These are phyloP conservation scores for Formicarius rufipectus DNA, from an alignment of 2,113 vertebrate genomes.

Conservation along the genomic window DNA sequence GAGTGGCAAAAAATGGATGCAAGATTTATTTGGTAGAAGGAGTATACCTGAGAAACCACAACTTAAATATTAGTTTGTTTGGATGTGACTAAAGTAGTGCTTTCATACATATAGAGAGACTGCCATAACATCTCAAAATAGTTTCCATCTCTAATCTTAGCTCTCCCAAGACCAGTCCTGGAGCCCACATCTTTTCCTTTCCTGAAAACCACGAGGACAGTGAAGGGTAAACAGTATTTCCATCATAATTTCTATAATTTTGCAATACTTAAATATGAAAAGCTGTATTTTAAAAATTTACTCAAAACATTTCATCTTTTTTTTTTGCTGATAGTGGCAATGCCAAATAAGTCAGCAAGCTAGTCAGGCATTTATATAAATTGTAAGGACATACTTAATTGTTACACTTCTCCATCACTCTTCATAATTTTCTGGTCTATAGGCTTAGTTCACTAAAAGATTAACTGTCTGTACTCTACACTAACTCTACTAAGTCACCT, in stretches of 20 bases:
- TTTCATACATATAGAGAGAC: neutral
- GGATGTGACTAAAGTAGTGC: neutral
- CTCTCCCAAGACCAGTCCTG: neutral
- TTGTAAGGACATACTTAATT: neutral
- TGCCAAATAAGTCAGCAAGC: neutral
- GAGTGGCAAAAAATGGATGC: neutral
- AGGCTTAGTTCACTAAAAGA: neutral
- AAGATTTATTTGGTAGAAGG: neutral
- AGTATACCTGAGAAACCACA: neutral
- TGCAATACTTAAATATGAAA: neutral
- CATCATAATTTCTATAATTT: neutral
- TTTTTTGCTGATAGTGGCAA: neutral
- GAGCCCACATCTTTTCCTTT: neutral
- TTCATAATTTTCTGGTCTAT: neutral
- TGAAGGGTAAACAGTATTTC: conserved; percentile 12
- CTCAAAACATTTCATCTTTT: neutral
- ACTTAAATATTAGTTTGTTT: neutral
- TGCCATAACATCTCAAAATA: neutral
- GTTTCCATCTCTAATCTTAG: conserved; percentile 11
- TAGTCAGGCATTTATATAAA: neutral
- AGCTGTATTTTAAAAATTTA: neutral
- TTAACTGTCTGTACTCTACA: neutral
- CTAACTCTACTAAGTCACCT: neutral
- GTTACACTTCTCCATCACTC: neutral
- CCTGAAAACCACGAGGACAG: neutral